Conservation (phyloP, 1,140 invertebrate species). For the Antheraea mylitta region DNA sequence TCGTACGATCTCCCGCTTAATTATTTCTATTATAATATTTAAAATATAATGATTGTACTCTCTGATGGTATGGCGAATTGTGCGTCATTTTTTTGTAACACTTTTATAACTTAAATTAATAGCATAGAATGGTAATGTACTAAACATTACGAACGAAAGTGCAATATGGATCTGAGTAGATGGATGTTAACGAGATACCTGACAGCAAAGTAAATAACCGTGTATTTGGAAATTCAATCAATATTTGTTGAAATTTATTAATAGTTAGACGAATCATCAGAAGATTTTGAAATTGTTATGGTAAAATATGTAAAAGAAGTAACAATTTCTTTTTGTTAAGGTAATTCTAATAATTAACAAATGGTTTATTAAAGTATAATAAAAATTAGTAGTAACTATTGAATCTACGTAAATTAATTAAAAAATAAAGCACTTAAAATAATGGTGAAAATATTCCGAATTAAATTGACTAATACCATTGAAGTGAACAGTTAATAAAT, state of each 20-base stretch:
- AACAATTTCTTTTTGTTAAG: no score
- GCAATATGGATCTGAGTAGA: slow-evolving; percentile 15
- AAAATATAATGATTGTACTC: slow-evolving; percentile 65
- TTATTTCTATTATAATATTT: slow-evolving; percentile 78
- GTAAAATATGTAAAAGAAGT: no score
- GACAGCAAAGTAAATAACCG: not conserved
- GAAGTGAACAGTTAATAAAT: not conserved
- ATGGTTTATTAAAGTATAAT: no score
- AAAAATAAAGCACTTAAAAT: no score
- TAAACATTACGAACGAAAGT: slow-evolving; percentile 22
- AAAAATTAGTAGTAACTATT: no score
- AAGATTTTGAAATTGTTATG: no score
- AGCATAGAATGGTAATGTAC: slow-evolving; percentile 23
- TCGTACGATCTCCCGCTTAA: slow-evolving; percentile 66
- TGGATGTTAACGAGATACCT: not conserved
- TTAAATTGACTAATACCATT: no score
- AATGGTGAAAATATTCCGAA: no score
- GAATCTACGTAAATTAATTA: no score
- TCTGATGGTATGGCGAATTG: slow-evolving; percentile 55
- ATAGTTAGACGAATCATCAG: no score
- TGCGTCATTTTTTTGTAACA: slow-evolving; percentile 45
- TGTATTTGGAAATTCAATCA: not conserved
- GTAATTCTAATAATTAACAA: no score
- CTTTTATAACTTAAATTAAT: slow-evolving; percentile 39
- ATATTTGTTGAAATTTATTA: not conserved